Base-by-base conservation (phyloP, 2,888 invertebrate genomes). In the Rotaria sp. region DNA sequence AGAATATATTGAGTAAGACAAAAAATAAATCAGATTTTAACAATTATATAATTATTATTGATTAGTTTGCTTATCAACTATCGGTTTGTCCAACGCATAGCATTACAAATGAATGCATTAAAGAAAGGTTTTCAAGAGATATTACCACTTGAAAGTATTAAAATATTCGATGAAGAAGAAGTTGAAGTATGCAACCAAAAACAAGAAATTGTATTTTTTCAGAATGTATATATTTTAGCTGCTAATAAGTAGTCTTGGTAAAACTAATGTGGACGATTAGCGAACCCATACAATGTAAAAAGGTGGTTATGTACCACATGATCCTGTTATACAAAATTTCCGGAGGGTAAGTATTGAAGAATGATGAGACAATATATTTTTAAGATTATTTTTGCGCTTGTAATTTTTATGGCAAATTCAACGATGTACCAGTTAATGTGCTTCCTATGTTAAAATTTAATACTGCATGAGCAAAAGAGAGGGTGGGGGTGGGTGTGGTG, bases 241-340 rank as follows among this genome's bases (percentile, higher is more conserved):
- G 90, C 93, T 99, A 87, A 95, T 99, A 95, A 98, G 98, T 92
- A 98, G 98, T 89, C 96, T 99, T 88, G 98, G 97, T 92, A 96
- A 97, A 91, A 96, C 99, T 89, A 98, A 98, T 92, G 98, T 99
- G 26, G 94, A 96, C 90, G 98, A 99, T 93, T 99, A 99, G 99
- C 94, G 96, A 90, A 94, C 94, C 88, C 95, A 99, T 92, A 96
- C 97, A 8, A 93, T 96, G 4, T 99, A 99, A 92, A 98, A 98
- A 92, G 97, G 97, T 85, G 97, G 98, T 90, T 99, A 97, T 91
- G 96, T 97, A 91, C 94, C 95, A 41, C 97, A 97, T 92, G 97
- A 98, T 90, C 94, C 96, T 85, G 95, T 96, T 4, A 95, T 99
- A 88, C 96, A 98, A 92, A 96, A 96, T 96, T 98, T 98, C 92